These are phyloP conservation scores for Pseudobourletiella spinata DNA, from an alignment of 1,140 invertebrate genomes.

Conservation along the genomic window DNA sequence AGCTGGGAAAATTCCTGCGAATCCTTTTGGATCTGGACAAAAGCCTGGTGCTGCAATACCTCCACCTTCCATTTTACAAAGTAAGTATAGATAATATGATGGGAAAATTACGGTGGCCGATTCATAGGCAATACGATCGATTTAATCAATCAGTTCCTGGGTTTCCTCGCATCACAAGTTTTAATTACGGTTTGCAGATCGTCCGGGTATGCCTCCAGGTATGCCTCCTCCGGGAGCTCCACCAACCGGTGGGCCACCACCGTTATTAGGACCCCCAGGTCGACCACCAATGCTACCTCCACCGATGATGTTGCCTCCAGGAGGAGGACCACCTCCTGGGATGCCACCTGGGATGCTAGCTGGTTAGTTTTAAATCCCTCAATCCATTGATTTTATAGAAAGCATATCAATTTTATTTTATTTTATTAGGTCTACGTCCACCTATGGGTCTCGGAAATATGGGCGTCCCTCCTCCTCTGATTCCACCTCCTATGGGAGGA, in stretches of 20 bases:
- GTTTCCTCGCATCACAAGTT: too few relatives aligned
- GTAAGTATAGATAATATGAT: too few relatives aligned
- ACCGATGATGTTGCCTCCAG: constrained; percentile 30
- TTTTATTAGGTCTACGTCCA: constrained; percentile 13
- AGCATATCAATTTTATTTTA: too few relatives aligned
- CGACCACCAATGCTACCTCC: constrained; percentile 20
- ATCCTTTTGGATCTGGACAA: constrained; percentile 66
- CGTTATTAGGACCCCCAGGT: constrained; percentile 34
- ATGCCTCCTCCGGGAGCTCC: constrained; percentile 22
- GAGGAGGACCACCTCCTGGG: constrained; percentile 36
- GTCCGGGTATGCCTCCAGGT: constrained; percentile 29
- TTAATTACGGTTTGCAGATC: constrained; percentile 17
- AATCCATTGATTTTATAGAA: not conserved
- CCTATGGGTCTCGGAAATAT: constrained; percentile 30
- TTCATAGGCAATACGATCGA: too few relatives aligned
- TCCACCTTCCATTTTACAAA: constrained; percentile 50
- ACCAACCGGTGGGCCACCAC: constrained; percentile 20
- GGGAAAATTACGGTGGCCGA: too few relatives aligned
- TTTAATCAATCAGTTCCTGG: constrained; percentile 7
- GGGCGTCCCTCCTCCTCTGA: constrained; percentile 35
- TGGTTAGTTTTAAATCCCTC: too few relatives aligned
- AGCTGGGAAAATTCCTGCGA: constrained; percentile 87
- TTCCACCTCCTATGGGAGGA: constrained; percentile 37
- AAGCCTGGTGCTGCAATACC: constrained; percentile 53
- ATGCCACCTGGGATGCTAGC: constrained; percentile 37